These are phyloP conservation scores for Plebejus argus DNA, from an alignment of 2,888 invertebrate species.

Conservation along the genomic window DNA sequence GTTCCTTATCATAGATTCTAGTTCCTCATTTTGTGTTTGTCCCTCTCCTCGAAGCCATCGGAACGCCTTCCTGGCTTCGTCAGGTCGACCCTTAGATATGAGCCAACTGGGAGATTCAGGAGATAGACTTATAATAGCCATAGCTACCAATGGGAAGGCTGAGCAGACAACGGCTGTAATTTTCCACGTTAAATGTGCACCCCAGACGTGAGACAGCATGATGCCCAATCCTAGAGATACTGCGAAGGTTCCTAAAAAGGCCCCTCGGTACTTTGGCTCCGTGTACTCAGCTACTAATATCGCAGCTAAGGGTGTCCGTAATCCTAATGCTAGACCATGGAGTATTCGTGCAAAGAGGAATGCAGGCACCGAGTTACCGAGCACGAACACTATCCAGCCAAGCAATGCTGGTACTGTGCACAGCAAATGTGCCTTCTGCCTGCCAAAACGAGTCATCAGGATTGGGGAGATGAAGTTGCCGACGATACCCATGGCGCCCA, in stretches of 20 bases:
- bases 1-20: conserved; percentile 66
- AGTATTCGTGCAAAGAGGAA: conserved; percentile 67
- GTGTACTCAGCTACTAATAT: conserved; percentile 82
- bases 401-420: conserved; percentile 73
- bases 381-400: conserved; percentile 70
- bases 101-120: conserved; percentile 87
- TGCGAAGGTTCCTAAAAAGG: conserved; percentile 82
- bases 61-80: conserved; percentile 81
- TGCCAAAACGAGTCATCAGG: conserved; percentile 80
- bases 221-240: conserved; percentile 84
- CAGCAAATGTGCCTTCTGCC: conserved; percentile 79
- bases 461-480: conserved; percentile 74
- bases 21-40: conserved; percentile 64
- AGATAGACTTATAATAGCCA: conserved; percentile 70
- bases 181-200: conserved; percentile 82
- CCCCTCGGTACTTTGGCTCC: conserved; percentile 82
- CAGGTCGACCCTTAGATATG: conserved; percentile 78
- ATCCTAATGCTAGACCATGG: conserved; percentile 77
- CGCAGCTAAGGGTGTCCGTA: conserved; percentile 76
- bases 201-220: conserved; percentile 83
- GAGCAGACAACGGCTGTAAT: conserved; percentile 79
- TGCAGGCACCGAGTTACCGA: conserved; percentile 67
- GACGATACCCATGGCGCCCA: conserved; percentile 73
- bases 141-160: conserved; percentile 70
- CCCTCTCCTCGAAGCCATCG: conserved; percentile 81